Evolutionary conservation across 2,888 invertebrate genomes (phyloP), one percentile per base, ranked within the genome.

Genomic region (Girardia tigrina): DNA sequence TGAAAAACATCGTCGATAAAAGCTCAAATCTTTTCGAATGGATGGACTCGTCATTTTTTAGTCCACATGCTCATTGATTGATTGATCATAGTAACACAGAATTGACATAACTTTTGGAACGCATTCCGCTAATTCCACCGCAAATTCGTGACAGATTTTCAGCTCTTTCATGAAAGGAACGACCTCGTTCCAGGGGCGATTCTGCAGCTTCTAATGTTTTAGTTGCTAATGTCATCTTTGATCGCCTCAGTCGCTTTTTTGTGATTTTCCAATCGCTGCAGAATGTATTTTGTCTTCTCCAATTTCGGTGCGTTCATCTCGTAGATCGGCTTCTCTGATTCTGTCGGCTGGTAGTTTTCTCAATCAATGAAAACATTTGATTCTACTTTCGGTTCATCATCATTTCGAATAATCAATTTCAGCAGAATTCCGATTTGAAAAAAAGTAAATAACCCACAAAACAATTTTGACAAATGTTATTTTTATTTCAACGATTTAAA

Each of bases 61-160:
- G 85, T 93, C 92, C 80, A 94, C 86, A 84, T 94, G 93, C 82
- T 92, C 90, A 70, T 90, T 90, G n/a, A 93, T 91, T 79, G 91
- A 90, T 86, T 91, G 88, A 78, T 90, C 89, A 29, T 91, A 91
- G 42, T 92, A 91, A 81, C 92, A 92, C 79, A 94, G 86, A 80
- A 91, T 90, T 76, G 89, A 89, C 79, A 94, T 86, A 78, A 94
- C 87, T 79, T 90, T 88, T 29, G 92, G 92, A 75, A 94, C 90
- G 74, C 92, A 89, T 86, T 83, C 87, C 90, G 86, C 88, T 73
- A 74, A 56, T 74, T 74, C 74, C 4, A 70, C 26, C n/a, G 26
- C 74, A 56, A 74, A 74, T 29, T 36, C 42, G 27, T 74, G 69
- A 28, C 74, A 74, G 23, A 56, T 26, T 27, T 74, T 74, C 26